Evolutionary conservation across 1,140 invertebrate species (phyloP).

Genomic region (Drosophila willistoni): DNA sequence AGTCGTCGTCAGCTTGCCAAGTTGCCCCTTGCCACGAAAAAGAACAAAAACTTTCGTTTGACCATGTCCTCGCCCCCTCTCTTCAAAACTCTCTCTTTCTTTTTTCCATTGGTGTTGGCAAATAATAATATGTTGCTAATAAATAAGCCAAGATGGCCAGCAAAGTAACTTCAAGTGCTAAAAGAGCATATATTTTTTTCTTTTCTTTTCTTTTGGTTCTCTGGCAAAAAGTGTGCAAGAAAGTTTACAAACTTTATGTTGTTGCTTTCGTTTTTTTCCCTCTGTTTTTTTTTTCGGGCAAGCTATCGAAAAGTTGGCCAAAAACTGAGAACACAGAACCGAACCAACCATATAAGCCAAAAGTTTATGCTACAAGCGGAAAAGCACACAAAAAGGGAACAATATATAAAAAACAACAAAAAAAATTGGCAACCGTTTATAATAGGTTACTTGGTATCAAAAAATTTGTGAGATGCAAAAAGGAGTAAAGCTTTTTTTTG

Average conservation of each 20-base stretch:
- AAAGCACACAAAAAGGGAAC: not conserved
- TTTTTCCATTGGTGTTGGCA: slow-evolving; percentile 27
- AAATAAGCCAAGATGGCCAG: slow-evolving; percentile 53
- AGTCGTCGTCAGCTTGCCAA: slow-evolving; percentile 34
- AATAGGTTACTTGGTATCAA: not conserved
- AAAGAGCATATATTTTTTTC: slow-evolving; percentile 9
- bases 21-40: slow-evolving; percentile 22
- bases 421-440: not conserved
- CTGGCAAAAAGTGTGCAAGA: slow-evolving; percentile 35
- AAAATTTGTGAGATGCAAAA: not conserved
- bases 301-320: slow-evolving; percentile 54
- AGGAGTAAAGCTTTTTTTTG: not conserved
- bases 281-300: not conserved
- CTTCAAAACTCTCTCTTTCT: slow-evolving; percentile 30
- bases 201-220: slow-evolving; percentile 20
- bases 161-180: slow-evolving; percentile 17
- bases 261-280: not conserved
- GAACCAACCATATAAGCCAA: slow-evolving; percentile 11
- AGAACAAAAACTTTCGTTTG: slow-evolving; percentile 8
- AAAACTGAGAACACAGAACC: slow-evolving; percentile 1
- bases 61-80: not conserved
- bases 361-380: not conserved
- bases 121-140: slow-evolving; percentile 79
- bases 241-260: slow-evolving; percentile 54
- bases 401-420: not conserved